These are phyloP conservation scores for Sericinus montela DNA, from an alignment of 2,888 invertebrate genomes.

Conservation along the genomic window DNA sequence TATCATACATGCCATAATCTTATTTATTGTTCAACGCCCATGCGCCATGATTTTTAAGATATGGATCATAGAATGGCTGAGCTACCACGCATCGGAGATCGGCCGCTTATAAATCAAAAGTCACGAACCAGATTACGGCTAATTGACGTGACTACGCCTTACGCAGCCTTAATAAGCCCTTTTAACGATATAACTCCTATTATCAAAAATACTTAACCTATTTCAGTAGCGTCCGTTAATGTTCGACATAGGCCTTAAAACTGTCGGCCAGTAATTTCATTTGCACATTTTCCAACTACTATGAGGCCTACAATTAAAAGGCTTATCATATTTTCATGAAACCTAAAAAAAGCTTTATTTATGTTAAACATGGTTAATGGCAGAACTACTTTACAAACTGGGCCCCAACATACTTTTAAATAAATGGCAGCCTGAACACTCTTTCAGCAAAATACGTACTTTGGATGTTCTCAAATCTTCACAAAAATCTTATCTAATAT, in stretches of 20 bases:
- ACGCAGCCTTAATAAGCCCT: constrained; percentile 68
- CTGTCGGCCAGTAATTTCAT: constrained; percentile 19
- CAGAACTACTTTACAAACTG: too few relatives aligned
- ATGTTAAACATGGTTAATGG: too few relatives aligned
- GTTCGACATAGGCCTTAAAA: constrained; percentile 21
- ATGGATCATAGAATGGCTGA: constrained; percentile 46
- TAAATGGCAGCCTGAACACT: too few relatives aligned
- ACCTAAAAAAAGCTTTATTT: too few relatives aligned
- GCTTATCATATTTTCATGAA: neutral
- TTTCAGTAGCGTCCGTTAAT: constrained; percentile 44
- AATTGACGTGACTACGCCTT: constrained; percentile 70
- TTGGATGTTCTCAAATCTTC: too few relatives aligned
- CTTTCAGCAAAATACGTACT: too few relatives aligned
- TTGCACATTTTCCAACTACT: constrained; percentile 12
- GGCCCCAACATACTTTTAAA: too few relatives aligned
- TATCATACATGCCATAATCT: constrained; percentile 49
- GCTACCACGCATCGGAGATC: constrained; percentile 61
- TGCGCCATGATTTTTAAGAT: constrained; percentile 47
- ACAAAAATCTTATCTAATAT: too few relatives aligned
- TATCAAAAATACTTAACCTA: constrained; percentile 76
- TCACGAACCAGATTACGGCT: constrained; percentile 68
- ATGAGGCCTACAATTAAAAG: constrained; percentile 1
- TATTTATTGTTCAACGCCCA: constrained; percentile 47
- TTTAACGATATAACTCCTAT: constrained; percentile 66
- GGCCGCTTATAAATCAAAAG: constrained; percentile 69